Conservation (phyloP, 2,888 invertebrate species). For the Formica aserva region DNA sequence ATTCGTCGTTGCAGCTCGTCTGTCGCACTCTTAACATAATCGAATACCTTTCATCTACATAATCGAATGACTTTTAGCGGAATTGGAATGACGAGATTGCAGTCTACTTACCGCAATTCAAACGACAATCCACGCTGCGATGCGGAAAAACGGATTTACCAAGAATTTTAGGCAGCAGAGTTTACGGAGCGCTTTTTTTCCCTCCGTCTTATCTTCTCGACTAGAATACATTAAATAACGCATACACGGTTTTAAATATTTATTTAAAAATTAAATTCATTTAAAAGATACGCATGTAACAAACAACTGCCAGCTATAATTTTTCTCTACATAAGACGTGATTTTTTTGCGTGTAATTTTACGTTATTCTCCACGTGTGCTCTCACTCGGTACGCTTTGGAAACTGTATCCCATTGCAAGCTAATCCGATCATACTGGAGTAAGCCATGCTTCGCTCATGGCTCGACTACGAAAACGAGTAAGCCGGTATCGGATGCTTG, state of each 20-base stretch:
- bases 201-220: background rate
- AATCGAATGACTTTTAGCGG: slow-evolving; percentile 19
- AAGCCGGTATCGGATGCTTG: slow-evolving; percentile 31
- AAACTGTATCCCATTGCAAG: slow-evolving; percentile 23
- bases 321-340: background rate
- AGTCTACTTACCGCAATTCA: background rate
- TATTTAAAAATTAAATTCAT: background rate
- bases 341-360: background rate
- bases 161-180: background rate
- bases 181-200: background rate
- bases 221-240: background rate
- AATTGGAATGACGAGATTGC: background rate
- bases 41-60: slow-evolving; percentile 34
- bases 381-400: background rate
- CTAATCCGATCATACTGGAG: slow-evolving; percentile 30
- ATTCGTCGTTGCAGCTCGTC: slow-evolving; percentile 9
- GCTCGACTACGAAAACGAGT: background rate
- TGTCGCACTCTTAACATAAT: background rate
- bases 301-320: background rate
- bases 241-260: background rate
- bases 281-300: too few species aligned
- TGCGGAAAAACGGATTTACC: background rate
- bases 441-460: slow-evolving; percentile 8
- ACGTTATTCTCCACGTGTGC: background rate
- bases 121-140: background rate